phyloP scores from a whole-genome alignment of 2,113 vertebrate species.

The Elaphurus davidianus region DNA sequence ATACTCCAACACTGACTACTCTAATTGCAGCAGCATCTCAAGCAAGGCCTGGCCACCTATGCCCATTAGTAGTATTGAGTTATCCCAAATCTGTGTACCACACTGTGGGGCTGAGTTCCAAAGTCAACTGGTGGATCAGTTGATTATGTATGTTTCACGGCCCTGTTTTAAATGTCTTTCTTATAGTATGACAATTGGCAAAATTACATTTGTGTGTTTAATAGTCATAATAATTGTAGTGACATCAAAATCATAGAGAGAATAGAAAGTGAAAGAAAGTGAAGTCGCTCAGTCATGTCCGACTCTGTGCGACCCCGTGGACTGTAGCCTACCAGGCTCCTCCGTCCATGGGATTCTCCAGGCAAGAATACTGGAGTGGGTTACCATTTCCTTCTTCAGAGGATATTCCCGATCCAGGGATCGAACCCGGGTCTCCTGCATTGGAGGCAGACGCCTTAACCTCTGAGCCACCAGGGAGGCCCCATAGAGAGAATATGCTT shows the following conservation, averaged over 20 bases:
- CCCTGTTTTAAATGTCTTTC: not conserved
- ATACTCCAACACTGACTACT: no score
- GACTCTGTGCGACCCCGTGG: no score
- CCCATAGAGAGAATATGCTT: not conserved
- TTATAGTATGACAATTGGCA: not conserved
- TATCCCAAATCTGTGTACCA: not conserved
- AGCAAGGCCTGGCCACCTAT: not conserved
- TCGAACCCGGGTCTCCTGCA: no score
- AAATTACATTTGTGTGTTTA: not conserved
- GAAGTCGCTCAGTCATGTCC: no score
- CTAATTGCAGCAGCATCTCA: not conserved
- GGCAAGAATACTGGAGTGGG: no score
- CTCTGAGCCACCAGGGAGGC: no score
- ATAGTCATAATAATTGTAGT: not conserved
- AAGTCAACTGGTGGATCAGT: not conserved
- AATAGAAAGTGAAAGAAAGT: no score
- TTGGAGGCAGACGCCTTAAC: no score
- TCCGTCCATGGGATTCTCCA: no score
- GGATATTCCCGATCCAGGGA: no score
- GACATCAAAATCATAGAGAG: not conserved
- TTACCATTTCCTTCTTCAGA: no score
- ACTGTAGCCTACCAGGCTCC: no score
- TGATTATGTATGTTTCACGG: not conserved
- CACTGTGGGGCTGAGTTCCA: not conserved
- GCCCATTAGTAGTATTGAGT: not conserved